Evolutionary conservation across 2,888 invertebrate species (phyloP).

Genomic region (Octodonta nipae): DNA sequence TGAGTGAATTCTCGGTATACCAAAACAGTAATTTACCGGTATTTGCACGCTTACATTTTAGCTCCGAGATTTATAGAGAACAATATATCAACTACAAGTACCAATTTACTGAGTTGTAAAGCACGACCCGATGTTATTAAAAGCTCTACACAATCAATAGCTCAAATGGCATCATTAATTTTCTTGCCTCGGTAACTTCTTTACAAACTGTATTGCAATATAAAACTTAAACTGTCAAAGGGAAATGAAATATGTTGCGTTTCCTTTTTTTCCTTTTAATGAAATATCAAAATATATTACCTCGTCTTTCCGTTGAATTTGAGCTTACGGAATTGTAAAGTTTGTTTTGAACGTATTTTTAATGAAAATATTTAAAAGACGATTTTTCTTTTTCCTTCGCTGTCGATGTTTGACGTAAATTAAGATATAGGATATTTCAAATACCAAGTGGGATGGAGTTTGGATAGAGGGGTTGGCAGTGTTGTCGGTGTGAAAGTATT

Average conservation of each 20-base stretch:
- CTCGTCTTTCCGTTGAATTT: too few relatives aligned
- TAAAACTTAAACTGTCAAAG: constrained; percentile 19
- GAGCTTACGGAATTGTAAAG: too few relatives aligned
- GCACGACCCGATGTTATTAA: constrained; percentile 27
- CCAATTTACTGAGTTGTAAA: constrained; percentile 28
- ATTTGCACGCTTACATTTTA: constrained; percentile 26
- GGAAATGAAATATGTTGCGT: constrained; percentile 21
- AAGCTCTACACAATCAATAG: constrained; percentile 27
- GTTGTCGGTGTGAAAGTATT: too few relatives aligned
- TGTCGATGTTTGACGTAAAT: too few relatives aligned
- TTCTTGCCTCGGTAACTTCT: constrained; percentile 24
- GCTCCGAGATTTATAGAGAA: constrained; percentile 24
- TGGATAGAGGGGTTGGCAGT: too few relatives aligned
- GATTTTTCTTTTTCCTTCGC: too few relatives aligned
- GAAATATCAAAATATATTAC: constrained; percentile 17
- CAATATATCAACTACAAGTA: constrained; percentile 26
- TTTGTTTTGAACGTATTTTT: too few relatives aligned
- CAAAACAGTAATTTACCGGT: constrained; percentile 24
- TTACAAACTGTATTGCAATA: constrained; percentile 19
- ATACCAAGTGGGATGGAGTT: too few relatives aligned
- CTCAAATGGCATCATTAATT: constrained; percentile 27
- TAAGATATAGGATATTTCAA: too few relatives aligned
- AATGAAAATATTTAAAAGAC: too few relatives aligned
- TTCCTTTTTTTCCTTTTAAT: constrained; percentile 17
- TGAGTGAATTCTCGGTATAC: constrained; percentile 23